phyloP scores from a whole-genome alignment of 2,888 invertebrate genomes.

The Protophormia terraenovae region DNA sequence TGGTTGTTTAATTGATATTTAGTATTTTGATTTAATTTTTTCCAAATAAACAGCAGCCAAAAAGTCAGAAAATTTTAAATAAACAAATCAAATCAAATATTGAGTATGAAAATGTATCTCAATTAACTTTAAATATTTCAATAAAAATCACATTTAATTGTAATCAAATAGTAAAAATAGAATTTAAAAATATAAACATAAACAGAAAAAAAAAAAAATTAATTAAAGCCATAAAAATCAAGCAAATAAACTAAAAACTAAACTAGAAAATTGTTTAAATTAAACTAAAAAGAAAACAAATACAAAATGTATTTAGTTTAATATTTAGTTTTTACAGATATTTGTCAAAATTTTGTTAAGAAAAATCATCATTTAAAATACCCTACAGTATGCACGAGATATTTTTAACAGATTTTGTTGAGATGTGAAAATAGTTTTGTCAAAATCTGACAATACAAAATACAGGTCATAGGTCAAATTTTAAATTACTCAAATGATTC shows the following conservation, averaged over 20 bases:
- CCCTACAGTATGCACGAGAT: background rate
- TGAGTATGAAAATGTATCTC: background rate
- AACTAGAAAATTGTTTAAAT: background rate
- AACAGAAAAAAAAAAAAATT: background rate
- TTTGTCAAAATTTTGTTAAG: background rate
- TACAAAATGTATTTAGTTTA: background rate
- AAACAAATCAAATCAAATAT: background rate
- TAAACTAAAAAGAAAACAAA: background rate
- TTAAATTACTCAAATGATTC: too few relatives aligned
- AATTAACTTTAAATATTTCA: constrained; percentile 55
- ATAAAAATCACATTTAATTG: constrained; percentile 50
- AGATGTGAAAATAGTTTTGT: too few relatives aligned
- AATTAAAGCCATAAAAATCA: constrained; percentile 17
- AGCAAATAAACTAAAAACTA: too few relatives aligned
- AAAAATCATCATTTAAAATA: background rate
- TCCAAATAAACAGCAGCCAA: background rate
- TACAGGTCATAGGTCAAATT: too few relatives aligned
- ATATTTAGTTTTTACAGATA: background rate
- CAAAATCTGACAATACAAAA: too few relatives aligned
- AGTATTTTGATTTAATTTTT: background rate
- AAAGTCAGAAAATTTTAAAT: background rate
- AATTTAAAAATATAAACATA: constrained; percentile 35
- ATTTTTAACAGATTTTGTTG: too few relatives aligned
- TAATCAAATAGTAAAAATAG: constrained; percentile 12
- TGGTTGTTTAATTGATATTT: constrained; percentile 30